Evolutionary conservation across 1,140 invertebrate species (phyloP), one percentile per base, ranked within the genome.

Genomic region (Anthonomus grandis): DNA sequence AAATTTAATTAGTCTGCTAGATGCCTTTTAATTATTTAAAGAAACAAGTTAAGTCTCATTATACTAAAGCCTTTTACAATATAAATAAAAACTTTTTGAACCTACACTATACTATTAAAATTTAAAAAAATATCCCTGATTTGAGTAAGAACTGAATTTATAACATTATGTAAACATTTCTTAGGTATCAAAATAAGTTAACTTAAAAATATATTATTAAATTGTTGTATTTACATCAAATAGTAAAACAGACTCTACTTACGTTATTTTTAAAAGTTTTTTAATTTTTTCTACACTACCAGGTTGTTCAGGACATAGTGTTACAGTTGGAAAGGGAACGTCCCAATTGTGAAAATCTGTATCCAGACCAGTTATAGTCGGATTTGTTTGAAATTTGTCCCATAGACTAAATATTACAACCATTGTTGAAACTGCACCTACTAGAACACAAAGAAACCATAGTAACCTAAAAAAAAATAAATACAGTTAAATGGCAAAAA

Each of bases 351-450:
- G 85, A 65, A 86, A 86, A 69, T 86, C 85, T 2, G 85, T 85
- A 66, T 85, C 83, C 46, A 85, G 73, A 51, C 83, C 86, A 15
- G 85, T 89, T n/a, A 89, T 86, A 0, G 86, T 89, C 1, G 87
- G 86, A 73, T 86, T 86, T 0, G 84, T 88, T 76, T 87, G 84
- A 72, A 89, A 90, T 67, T 87, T 89, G 59, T 85, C 80, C 84
- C 85, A 86, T 17, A 89, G 75, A 59, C 81, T 86, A 15, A 83
- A 77, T 44, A 89, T 89, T 49, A 86, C 86, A 19, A 85, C 80
- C 36, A 82, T 75, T 0, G 85, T 84, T 0, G 84, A 79, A 0
- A 86, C 78, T 2, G 82, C 76, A 0, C 85, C 85, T 34, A 82
- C 75, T 1, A 79, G 70, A 4, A 83, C 83, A 61, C 86, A 86